A percentile compares a stretch with the other conserved stretches of the same genome.
Evolutionary conservation across 2,888 invertebrate genomes (phyloP).

Genomic region (Cantharis rustica): DNA sequence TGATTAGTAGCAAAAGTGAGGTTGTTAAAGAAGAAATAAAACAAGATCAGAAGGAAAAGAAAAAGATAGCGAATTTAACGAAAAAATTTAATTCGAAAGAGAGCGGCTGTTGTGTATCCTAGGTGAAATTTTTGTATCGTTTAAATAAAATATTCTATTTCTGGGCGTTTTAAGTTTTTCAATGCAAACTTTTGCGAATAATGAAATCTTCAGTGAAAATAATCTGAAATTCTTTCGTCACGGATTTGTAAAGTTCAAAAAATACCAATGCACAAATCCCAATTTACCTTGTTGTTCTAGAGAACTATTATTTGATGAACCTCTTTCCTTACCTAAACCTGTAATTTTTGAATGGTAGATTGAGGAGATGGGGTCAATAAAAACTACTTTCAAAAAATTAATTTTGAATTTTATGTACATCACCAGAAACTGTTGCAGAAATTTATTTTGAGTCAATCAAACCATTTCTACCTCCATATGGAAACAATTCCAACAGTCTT

Average conservation of each 20-base stretch:
- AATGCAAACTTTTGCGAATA: background rate
- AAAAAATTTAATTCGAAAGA: background rate
- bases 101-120: background rate
- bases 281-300: too few relatives aligned
- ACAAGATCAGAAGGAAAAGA: background rate
- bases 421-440: background rate
- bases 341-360: background rate
- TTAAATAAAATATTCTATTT: background rate
- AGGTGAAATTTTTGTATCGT: background rate
- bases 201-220: too few relatives aligned
- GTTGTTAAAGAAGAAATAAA: background rate
- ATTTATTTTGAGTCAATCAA: constrained; percentile 1
- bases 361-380: too few relatives aligned
- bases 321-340: background rate
- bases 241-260: too few relatives aligned
- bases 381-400: too few relatives aligned
- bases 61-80: background rate
- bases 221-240: too few relatives aligned
- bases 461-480: constrained; percentile 11
- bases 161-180: background rate
- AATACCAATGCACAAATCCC: too few relatives aligned
- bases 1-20: background rate
- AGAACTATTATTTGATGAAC: too few relatives aligned
- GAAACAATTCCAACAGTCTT: constrained; percentile 4
- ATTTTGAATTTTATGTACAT: background rate